Percentiles rank a stretch among this genome's conserved stretches.
These are phyloP conservation scores for Pholis gunnellus DNA, from an alignment of 2,113 vertebrate species.

Conservation along the genomic window DNA sequence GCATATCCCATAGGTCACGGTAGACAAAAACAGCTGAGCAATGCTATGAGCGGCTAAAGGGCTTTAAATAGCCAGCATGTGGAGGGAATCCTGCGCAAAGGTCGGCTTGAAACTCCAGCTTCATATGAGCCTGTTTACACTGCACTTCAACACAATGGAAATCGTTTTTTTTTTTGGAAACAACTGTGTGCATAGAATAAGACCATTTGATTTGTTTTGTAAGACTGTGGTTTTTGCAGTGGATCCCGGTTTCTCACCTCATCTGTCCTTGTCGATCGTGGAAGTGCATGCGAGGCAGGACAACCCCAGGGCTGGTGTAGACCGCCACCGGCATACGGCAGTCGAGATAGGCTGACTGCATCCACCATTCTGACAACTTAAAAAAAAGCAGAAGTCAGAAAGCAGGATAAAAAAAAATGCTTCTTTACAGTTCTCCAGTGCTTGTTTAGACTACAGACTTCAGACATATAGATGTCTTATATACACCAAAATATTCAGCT, in stretches of 20 bases:
- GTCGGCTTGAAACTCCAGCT: constrained; percentile 62
- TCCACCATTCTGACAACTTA: constrained; percentile 99
- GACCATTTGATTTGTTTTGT: background rate
- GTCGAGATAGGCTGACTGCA: constrained; percentile 94
- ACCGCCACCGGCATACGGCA: constrained; percentile 94
- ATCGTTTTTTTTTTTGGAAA: constrained; percentile 23
- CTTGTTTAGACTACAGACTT: background rate
- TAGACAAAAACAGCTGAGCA: constrained; percentile 76
- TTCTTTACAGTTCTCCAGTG: background rate
- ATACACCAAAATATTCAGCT: background rate
- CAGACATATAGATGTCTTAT: background rate
- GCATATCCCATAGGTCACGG: constrained; percentile 62
- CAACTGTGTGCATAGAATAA: background rate
- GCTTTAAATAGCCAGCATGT: constrained; percentile 80
- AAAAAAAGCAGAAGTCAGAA: constrained; percentile 23
- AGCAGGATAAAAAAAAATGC: background rate
- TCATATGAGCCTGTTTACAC: constrained; percentile 44
- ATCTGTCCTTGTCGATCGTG: constrained; percentile 96
- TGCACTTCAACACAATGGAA: constrained; percentile 39
- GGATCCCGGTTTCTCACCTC: constrained; percentile 83
- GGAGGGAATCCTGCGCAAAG: constrained; percentile 83
- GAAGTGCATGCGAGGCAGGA: constrained; percentile 94
- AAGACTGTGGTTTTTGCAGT: background rate
- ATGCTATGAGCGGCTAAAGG: constrained; percentile 41
- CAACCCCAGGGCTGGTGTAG: constrained; percentile 91